phyloP scores from a whole-genome alignment of 30 jellyfish, hydroid and myxozoan species.

The Cassiopea andromeda region DNA sequence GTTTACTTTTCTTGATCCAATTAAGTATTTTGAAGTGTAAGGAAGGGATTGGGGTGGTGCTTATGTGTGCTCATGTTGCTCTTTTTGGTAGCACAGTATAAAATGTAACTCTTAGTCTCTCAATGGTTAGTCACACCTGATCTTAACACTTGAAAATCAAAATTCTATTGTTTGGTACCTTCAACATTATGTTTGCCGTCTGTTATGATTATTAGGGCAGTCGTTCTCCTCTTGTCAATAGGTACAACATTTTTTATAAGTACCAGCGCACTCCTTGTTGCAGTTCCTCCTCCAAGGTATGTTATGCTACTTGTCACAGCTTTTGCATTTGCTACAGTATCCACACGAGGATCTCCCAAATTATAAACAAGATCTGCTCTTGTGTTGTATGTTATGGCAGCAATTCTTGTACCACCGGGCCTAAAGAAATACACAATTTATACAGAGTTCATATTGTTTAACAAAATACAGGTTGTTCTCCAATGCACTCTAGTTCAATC shows the following conservation, averaged over 20 bases:
- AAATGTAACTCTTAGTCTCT: too few species aligned
- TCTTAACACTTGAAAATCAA: too few species aligned
- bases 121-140: too few species aligned
- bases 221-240: neutral
- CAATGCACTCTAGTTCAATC: too few species aligned
- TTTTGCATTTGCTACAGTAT: slow-evolving; percentile 49
- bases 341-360: slow-evolving; percentile 62
- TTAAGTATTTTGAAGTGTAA: too few species aligned
- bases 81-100: too few species aligned
- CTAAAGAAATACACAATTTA: slow-evolving; percentile 7
- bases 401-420: slow-evolving; percentile 77
- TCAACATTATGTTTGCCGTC: slow-evolving; percentile 84
- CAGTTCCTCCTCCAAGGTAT: slow-evolving; percentile 85
- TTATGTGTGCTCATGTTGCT: too few species aligned
- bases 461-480: too few species aligned
- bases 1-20: too few species aligned
- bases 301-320: neutral
- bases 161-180: neutral
- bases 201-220: slow-evolving; percentile 65
- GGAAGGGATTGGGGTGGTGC: too few species aligned
- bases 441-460: neutral
- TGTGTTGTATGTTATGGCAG: slow-evolving; percentile 79
- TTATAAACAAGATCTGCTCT: slow-evolving; percentile 63
- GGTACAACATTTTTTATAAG: slow-evolving; percentile 18
- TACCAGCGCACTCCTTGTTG: slow-evolving; percentile 41